These are phyloP conservation scores for Drosophila demipolita DNA, from an alignment of 2,888 invertebrate species.

Conservation along the genomic window DNA sequence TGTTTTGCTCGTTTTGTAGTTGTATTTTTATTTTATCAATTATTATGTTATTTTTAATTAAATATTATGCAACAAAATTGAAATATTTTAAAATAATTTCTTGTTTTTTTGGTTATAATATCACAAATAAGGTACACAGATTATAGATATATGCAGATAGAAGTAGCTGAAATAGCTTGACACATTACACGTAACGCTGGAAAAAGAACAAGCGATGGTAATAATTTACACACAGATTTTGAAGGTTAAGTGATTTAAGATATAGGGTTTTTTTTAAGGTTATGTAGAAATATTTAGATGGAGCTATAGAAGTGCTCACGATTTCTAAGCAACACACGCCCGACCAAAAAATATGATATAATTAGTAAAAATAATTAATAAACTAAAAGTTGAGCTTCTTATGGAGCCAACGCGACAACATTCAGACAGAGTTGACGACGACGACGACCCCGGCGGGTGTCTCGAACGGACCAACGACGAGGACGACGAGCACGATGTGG, in stretches of 20 bases:
- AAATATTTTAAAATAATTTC: conserved; percentile 43
- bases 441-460: conserved; percentile 58
- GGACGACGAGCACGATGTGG: conserved; percentile 65
- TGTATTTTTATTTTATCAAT: neutral
- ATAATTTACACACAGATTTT: neutral
- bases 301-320: conserved; percentile 38
- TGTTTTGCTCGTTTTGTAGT: conserved; percentile 14
- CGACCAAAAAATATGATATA: conserved; percentile 17
- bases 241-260: conserved; percentile 4
- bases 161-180: conserved; percentile 48
- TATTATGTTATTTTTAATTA: conserved; percentile 28
- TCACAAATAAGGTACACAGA: conserved; percentile 82
- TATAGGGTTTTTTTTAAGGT: neutral
- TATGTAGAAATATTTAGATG: neutral
- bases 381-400: conserved; percentile 41
- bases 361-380: conserved; percentile 28
- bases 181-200: conserved; percentile 65
- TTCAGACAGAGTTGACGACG: conserved; percentile 84
- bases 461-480: conserved; percentile 64
- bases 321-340: conserved; percentile 69
- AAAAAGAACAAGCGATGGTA: conserved; percentile 14
- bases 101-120: conserved; percentile 66
- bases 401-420: conserved; percentile 72
- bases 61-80: conserved; percentile 53
- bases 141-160: conserved; percentile 56